These are phyloP conservation scores for Leptothorax acervorum DNA, from an alignment of 2,888 invertebrate genomes.

Conservation along the genomic window DNA sequence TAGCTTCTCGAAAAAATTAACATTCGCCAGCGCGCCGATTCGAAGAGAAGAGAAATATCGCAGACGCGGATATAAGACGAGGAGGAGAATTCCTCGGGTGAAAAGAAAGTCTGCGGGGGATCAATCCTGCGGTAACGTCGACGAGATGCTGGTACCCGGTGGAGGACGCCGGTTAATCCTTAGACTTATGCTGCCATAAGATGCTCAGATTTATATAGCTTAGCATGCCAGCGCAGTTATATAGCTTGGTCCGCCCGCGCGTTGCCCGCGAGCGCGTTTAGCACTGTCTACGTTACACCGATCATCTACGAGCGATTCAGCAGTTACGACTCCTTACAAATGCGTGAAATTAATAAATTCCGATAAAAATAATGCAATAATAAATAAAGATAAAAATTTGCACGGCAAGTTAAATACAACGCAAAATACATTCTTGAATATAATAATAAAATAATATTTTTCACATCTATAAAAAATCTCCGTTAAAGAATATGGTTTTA, in stretches of 20 bases:
- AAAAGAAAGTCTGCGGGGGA: conserved; percentile 66
- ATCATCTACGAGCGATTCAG: conserved; percentile 29
- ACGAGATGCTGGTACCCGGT: conserved; percentile 67
- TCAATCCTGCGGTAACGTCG: conserved; percentile 54
- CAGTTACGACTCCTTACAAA: background rate
- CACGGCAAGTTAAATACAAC: background rate
- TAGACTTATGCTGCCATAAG: conserved; percentile 84
- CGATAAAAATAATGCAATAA: background rate
- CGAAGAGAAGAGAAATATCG: conserved; percentile 35
- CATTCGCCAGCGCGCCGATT: conserved; percentile 42
- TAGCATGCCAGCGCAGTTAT: conserved; percentile 70
- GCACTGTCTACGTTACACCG: conserved; percentile 7
- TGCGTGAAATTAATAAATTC: background rate
- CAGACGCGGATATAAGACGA: conserved; percentile 48
- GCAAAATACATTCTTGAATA: background rate
- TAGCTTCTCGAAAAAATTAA: conserved; percentile 49
- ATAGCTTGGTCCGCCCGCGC: conserved; percentile 67
- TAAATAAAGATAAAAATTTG: background rate
- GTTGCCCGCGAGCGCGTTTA: conserved; percentile 63
- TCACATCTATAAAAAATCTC: background rate
- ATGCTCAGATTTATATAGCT: conserved; percentile 85
- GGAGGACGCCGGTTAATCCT: conserved; percentile 82
- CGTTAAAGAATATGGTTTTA: background rate
- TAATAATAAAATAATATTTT: background rate
- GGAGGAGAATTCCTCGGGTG: conserved; percentile 54